phyloP scores from a whole-genome alignment of 2,888 invertebrate species.

The Diarsia dahlii region DNA sequence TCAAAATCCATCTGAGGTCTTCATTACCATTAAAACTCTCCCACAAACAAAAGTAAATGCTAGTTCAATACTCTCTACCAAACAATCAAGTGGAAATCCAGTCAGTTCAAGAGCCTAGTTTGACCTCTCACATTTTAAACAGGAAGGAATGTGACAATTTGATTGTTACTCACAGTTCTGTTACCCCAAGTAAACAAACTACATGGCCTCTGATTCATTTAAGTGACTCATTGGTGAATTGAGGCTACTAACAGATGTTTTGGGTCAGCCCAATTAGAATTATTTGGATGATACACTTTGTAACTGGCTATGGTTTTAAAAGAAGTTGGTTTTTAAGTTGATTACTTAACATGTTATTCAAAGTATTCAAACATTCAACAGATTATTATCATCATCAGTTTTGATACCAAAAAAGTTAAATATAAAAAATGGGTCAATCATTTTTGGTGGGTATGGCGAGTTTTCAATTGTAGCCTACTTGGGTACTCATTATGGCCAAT shows the following conservation, averaged over 20 bases:
- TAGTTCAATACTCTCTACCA: not conserved
- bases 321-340: constrained; percentile 9
- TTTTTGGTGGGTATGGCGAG: not conserved
- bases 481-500: not conserved
- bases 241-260: constrained; percentile 28
- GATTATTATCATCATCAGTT: not conserved
- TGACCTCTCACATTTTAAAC: constrained; percentile 21
- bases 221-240: constrained; percentile 48
- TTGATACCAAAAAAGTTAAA: not conserved
- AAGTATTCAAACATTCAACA: not conserved
- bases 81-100: not conserved
- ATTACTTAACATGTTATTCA: not conserved
- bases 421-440: not conserved
- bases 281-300: constrained; percentile 22
- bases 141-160: constrained; percentile 27
- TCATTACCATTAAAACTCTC: no score
- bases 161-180: constrained; percentile 48
- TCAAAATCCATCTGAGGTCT: not conserved
- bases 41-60: not conserved
- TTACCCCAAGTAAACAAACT: constrained; percentile 36
- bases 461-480: not conserved
- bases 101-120: constrained; percentile 1
- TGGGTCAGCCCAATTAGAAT: constrained; percentile 28
- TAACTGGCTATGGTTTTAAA: not conserved
- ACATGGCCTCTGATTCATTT: constrained; percentile 44